Percentiles rank a stretch among this genome's conserved stretches.
These are phyloP conservation scores for Apis florea DNA, from an alignment of 1,140 invertebrate genomes.

Conservation along the genomic window DNA sequence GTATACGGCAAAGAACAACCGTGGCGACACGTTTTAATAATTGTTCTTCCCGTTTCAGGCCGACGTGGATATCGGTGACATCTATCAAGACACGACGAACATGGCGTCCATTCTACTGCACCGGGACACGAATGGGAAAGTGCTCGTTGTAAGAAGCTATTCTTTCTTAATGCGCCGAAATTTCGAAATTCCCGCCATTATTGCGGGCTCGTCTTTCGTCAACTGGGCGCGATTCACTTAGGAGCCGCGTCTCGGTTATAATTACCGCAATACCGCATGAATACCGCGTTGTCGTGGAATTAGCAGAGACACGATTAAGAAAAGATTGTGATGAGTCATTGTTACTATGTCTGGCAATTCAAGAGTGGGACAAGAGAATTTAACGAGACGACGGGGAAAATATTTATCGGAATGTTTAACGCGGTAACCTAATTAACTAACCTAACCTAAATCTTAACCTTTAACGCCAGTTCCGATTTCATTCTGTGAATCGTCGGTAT, in stretches of 20 bases:
- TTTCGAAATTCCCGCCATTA: constrained; percentile 71
- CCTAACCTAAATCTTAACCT: too few species aligned
- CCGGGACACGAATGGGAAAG: constrained; percentile 87
- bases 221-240: constrained; percentile 54
- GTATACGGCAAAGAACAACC: neutral
- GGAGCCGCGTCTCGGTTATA: constrained; percentile 59
- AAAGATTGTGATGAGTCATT: neutral
- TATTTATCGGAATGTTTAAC: neutral
- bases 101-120: constrained; percentile 92
- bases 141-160: constrained; percentile 88
- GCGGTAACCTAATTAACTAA: too few species aligned
- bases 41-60: constrained; percentile 78
- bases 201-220: constrained; percentile 70
- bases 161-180: constrained; percentile 73
- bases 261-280: constrained; percentile 69
- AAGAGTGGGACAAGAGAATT: neutral
- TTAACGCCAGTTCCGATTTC: too few species aligned
- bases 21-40: neutral
- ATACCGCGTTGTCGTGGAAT: constrained; percentile 55
- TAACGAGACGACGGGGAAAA: neutral
- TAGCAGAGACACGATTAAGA: constrained; percentile 23
- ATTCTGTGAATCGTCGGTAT: too few species aligned
- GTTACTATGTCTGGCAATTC: too few species aligned
- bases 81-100: constrained; percentile 92
- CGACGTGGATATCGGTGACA: constrained; percentile 87